phyloP scores from a whole-genome alignment of 1,140 invertebrate species.

The Amyelois transitella region DNA sequence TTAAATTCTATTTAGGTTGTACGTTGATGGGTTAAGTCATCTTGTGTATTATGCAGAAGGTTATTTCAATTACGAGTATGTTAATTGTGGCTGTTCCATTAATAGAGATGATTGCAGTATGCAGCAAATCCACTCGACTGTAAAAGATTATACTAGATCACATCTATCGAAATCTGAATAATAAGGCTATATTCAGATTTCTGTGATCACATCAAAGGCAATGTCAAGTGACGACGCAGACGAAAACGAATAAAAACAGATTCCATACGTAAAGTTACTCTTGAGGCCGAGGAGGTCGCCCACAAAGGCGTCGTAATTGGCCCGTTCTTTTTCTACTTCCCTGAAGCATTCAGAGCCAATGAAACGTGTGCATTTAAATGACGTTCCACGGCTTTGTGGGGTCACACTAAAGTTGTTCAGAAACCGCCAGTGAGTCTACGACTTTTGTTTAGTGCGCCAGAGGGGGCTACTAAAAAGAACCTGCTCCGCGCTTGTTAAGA shows the following conservation, averaged over 20 bases:
- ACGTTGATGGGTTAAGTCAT: too few relatives aligned
- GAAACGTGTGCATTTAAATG: conserved; percentile 75
- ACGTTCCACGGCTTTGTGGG: conserved; percentile 71
- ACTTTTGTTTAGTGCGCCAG: conserved; percentile 54
- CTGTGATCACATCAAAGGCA: background rate
- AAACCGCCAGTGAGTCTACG: conserved; percentile 44
- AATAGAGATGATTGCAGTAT: too few relatives aligned
- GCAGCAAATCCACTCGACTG: background rate
- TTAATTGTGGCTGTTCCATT: too few relatives aligned
- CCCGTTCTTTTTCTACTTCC: conserved; percentile 71
- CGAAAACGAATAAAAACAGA: conserved; percentile 47
- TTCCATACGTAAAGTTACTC: conserved; percentile 62
- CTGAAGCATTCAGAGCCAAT: conserved; percentile 72
- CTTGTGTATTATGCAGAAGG: too few relatives aligned
- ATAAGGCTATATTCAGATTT: too few relatives aligned
- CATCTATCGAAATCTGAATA: too few relatives aligned
- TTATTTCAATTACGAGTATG: too few relatives aligned
- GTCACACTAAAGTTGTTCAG: conserved; percentile 65
- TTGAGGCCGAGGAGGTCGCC: conserved; percentile 62
- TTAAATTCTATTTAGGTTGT: too few relatives aligned
- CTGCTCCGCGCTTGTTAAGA: conserved; percentile 48
- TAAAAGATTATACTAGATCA: conserved; percentile 3
- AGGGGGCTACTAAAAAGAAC: conserved; percentile 64
- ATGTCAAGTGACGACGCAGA: background rate
- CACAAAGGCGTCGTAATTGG: conserved; percentile 73